A percentile compares a stretch with the other conserved stretches of the same genome.
Conservation (phyloP, 2,797 vertebrate genomes). For the Fringilla coelebs region DNA sequence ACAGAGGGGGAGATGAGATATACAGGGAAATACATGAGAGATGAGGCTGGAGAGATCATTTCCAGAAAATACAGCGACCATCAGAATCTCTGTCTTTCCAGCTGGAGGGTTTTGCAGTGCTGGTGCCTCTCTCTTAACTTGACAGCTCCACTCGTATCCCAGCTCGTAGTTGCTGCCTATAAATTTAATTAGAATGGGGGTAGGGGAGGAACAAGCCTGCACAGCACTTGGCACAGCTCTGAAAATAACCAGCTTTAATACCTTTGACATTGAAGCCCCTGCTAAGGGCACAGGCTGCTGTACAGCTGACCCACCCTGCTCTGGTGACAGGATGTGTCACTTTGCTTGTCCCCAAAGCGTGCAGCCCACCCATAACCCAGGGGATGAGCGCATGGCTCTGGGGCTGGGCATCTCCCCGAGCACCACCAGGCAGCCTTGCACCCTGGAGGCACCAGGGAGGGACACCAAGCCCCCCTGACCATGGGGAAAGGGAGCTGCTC, state of each 20-base stretch:
- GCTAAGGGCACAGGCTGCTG: constrained; percentile 4
- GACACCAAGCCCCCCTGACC: neutral
- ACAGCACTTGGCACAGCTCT: neutral
- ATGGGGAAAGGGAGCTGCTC: neutral
- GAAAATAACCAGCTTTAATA: constrained; percentile 48
- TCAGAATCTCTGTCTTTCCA: constrained; percentile 25
- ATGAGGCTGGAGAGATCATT: neutral
- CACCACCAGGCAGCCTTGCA: neutral
- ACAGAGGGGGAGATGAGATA: neutral
- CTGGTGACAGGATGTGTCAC: neutral
- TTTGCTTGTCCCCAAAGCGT: neutral
- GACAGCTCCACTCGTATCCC: constrained; percentile 22
- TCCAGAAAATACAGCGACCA: constrained; percentile 12
- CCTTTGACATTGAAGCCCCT: constrained; percentile 50
- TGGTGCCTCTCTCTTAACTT: neutral
- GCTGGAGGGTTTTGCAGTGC: neutral
- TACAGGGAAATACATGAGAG: neutral
- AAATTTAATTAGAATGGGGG: constrained; percentile 40
- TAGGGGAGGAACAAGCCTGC: neutral
- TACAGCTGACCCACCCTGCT: neutral
- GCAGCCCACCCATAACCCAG: neutral
- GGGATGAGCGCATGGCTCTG: neutral
- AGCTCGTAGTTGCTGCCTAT: neutral
- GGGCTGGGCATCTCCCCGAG: neutral
- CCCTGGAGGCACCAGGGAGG: neutral